phyloP scores from a whole-genome alignment of 2,113 vertebrate genomes.

The Dryoscopus gambensis region DNA sequence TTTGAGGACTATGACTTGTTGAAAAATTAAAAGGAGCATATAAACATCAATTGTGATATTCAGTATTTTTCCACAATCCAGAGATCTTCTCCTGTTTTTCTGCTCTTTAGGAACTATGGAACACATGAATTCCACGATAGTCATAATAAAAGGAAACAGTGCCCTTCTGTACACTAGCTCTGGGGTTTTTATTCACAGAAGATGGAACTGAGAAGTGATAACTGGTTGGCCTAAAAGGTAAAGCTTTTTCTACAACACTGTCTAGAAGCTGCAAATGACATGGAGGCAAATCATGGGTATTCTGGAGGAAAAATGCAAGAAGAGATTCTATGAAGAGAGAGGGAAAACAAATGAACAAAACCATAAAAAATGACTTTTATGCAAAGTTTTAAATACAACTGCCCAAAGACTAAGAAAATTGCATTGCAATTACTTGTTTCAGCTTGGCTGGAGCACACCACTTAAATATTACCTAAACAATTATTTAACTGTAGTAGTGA shows the following conservation, averaged over 20 bases:
- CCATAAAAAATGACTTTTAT: not conserved
- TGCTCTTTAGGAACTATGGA: not conserved
- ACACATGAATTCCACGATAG: rapidly evolving
- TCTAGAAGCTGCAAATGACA: not conserved
- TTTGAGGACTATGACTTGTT: not conserved
- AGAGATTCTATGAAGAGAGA: not conserved
- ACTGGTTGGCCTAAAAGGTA: not conserved
- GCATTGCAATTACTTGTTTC: not conserved
- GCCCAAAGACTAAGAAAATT: not conserved
- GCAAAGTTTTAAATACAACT: not conserved
- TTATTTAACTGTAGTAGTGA: not conserved
- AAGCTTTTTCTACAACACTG: not conserved
- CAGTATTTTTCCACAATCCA: not conserved
- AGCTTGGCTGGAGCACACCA: not conserved
- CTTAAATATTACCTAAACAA: not conserved
- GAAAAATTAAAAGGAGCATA: not conserved
- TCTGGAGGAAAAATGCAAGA: not conserved
- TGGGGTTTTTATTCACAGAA: not conserved
- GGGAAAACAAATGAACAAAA: not conserved
- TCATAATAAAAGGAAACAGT: not conserved
- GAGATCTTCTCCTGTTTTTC: not conserved
- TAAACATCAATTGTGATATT: not conserved
- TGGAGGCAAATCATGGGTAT: not conserved
- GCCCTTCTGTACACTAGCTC: not conserved
- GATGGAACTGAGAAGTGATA: not conserved